Evolutionary conservation across 2,888 invertebrate species (phyloP), one percentile per base, ranked within the genome.

Genomic region (Hypsopygia costalis): DNA sequence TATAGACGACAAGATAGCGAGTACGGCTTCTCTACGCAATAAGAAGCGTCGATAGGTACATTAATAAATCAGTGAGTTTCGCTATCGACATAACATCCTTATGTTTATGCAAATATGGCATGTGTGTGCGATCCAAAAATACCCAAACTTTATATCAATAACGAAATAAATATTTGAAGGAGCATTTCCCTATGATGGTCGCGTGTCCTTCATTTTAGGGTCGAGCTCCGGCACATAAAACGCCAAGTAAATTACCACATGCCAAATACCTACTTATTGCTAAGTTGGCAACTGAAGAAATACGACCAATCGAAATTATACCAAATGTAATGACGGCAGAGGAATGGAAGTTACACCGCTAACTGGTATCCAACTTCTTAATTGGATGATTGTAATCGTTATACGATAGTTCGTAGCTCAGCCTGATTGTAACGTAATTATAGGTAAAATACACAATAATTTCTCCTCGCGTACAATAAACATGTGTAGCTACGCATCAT

Each of bases 371-470:
- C 33, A 33, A 39, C 39, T 39, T 39, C 10, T 20, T 33, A 39
- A 33, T 39, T 39, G 33, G 33, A 33, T 37, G 39, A 39, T 34
- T 27, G 33, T 32, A 32, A 32, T 38, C 32, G 33, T 25, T 34
- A 33, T 28, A 27, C 33, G 25, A 39, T 34, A 12, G 27, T 33
- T 33, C 12, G 27, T 27, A 31, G 31, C 7, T 11, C 4, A 4
- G 16, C 4, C 4, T 10, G 11, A 11, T 31, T 31, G 11, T 11
- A 2, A 11, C 11, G 31, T 11, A 31, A 11, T 31, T 31, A 31
- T 11, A 11, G 7, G 3, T 9, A 27, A 9, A 6, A 16, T 3
- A 3, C 4, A 16, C 16, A 16, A 16, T 16, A 16, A 16, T 16
- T 16, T 16, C 16, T 3, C 3, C 16, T 16, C 4, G 4, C 16